Evolutionary conservation across 2,113 vertebrate species (phyloP), one percentile per base, ranked within the genome.

Genomic region (Andinoacara biseriatus): DNA sequence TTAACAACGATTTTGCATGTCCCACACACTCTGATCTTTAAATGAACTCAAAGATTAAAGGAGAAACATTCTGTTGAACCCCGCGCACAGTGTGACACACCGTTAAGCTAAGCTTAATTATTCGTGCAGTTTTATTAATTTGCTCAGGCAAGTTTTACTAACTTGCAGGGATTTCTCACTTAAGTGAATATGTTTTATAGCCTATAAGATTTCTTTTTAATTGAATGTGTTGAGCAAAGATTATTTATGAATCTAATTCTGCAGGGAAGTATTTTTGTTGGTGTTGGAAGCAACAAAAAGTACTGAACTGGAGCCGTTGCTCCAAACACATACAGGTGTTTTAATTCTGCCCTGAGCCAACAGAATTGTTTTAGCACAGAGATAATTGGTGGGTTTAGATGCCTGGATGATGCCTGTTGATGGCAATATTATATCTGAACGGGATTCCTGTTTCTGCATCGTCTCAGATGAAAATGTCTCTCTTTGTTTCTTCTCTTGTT

Each of bases 371-470:
- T 24, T 26, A 13, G 43, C 18, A 18, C 8, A 56, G 7, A 65
- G 15, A 13, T 14, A 40, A 65, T 67, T 26, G 38, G 13, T 67
- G 38, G 38, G 38, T 65, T 65, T 65, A 43, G 43, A 43, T 8
- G 10, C 38, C 24, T 15, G 62, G n/a, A 24, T 65, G 9, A 43
- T n/a, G 40, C 62, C 0, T 0, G 0, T 4, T 43, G 40, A 4
- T 43, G 40, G 2, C 3, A 13, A 43, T 43, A 43, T 43, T 43
- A 43, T 43, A 15, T 49, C 4, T 5, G 43, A 49, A 13, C 13
- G 5, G 14, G 14, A 15, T 49, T 49, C 14, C 15, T 43, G 3
- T 10, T 43, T 49, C 43, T 49, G 43, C 13, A 13, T 49, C 5
- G 10, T 43, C 35, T 38, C 35, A 38, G 40, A 43, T 15, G 14